A percentile compares a stretch with the other conserved stretches of the same genome.
These are phyloP conservation scores for Tribolium castaneum DNA, from an alignment of 1,140 invertebrate genomes.

Conservation along the genomic window DNA sequence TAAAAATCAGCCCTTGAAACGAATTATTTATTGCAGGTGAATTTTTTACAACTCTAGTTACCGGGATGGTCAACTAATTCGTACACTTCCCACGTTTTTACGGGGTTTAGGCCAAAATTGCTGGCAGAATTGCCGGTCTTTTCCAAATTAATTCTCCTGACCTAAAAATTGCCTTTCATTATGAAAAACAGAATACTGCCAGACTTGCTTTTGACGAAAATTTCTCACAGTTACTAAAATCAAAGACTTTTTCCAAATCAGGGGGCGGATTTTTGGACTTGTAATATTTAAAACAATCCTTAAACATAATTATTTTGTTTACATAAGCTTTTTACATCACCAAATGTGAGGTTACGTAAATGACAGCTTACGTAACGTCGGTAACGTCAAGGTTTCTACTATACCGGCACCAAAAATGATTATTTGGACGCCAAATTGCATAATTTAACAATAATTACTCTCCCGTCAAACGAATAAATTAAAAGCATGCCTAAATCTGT, in stretches of 20 bases:
- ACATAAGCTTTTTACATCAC: neutral
- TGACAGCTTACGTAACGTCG: neutral
- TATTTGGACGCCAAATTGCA: neutral
- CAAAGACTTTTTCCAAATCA: constrained; percentile 67
- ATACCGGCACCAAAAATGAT: neutral
- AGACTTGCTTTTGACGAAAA: constrained; percentile 19
- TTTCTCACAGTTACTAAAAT: constrained; percentile 59
- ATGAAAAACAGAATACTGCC: constrained; percentile 58
- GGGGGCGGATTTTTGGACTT: constrained; percentile 67
- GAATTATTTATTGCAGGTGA: constrained; percentile 11
- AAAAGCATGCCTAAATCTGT: too few species aligned
- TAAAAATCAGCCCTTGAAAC: constrained; percentile 77
- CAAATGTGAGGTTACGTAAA: constrained; percentile 20
- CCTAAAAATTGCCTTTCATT: constrained; percentile 35
- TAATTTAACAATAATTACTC: too few species aligned
- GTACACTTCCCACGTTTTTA: constrained; percentile 70
- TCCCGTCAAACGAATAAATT: too few species aligned
- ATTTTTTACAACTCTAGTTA: constrained; percentile 42
- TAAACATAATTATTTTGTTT: constrained; percentile 63
- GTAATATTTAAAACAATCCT: constrained; percentile 71
- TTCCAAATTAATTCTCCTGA: constrained; percentile 15
- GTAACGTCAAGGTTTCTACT: neutral
- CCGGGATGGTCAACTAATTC: constrained; percentile 70
- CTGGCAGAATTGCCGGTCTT: constrained; percentile 33
- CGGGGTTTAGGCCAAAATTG: constrained; percentile 66